Conservation (phyloP, 2,888 invertebrate species). For the Allygus modestus region DNA sequence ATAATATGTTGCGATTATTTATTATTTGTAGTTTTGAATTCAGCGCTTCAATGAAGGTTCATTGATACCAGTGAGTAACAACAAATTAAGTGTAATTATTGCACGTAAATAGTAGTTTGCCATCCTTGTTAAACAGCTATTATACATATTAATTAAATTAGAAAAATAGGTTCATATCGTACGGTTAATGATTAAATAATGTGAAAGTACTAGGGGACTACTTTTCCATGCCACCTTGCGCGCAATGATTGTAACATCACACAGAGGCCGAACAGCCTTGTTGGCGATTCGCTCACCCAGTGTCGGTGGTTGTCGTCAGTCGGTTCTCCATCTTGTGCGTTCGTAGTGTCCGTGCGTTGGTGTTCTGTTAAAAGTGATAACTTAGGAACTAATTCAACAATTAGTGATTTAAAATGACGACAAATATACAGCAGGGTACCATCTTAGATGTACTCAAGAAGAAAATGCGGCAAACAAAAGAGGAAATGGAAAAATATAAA, state of each 20-base stretch:
- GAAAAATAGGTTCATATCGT: no score
- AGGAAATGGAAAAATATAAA: constrained; percentile 99
- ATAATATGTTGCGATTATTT: no score
- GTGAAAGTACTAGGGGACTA: constrained; percentile 69
- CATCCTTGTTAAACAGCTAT: no score
- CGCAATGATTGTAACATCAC: constrained; percentile 71
- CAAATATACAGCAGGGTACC: constrained; percentile 94
- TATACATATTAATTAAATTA: no score
- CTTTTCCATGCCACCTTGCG: constrained; percentile 76
- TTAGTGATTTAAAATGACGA: constrained; percentile 82
- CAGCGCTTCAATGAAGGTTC: not conserved
- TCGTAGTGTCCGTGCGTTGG: constrained; percentile 59
- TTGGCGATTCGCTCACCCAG: constrained; percentile 63
- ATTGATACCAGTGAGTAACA: not conserved
- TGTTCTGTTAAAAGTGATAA: constrained; percentile 61
- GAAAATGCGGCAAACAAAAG: constrained; percentile 99
- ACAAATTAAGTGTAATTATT: not conserved
- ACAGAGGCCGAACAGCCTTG: constrained; percentile 63
- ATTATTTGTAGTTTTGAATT: constrained; percentile 14
- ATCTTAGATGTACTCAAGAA: constrained; percentile 98
- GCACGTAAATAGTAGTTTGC: no score
- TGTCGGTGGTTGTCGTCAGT: constrained; percentile 51
- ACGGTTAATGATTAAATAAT: no score
- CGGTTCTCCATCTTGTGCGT: constrained; percentile 70
- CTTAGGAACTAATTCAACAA: constrained; percentile 61